Evolutionary conservation across 64 coral and sea anemone species (phyloP), one percentile per base, ranked within the genome.

Genomic region (Pocillopora verrucosa): DNA sequence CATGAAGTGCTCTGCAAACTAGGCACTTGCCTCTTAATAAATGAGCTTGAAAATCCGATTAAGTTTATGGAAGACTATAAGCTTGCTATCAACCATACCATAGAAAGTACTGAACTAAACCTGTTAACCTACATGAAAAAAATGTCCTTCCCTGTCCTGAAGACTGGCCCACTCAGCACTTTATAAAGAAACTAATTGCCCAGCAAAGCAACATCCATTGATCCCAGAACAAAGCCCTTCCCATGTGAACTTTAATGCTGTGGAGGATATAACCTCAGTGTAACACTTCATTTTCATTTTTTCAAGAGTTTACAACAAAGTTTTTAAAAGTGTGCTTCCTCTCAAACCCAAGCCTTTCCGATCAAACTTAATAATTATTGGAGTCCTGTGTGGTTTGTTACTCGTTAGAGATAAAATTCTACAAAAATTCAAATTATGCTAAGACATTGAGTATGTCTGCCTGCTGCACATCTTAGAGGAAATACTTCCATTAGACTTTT

Each of bases 201-300:
- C 79, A 82, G n/a, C 59, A 82, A 82, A 35, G 63, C 34, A 85
- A 68, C 30, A 79, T 10, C 78, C 86, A 4, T 72, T 95, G 22
- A 59, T 95, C 56, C 94, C 89, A 69, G 89, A 95, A 73, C 90
- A 92, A 83, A 79, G 94, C 20, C 84, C 94, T 6, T 92, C 89
- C 85, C 89, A 95, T 92, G 89, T 95, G 24, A 92, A 34, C 61
- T 68, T 92, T n/a, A 95, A 95, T 89, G 84, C 58, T 19, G 38
- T 78, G 68, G 89, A 92, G 63, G 86, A 95, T 92, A 59, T 75
- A 11, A 77, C 92, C 26, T 70, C 76, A 30, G 84, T 89, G 24
- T 88, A 89, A 51, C 86, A 89, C 76, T 88, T 79, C n/a, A 58
- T 30, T 30, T 88, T 79, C n/a, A 58, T 30, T 30, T 30, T 30